Evolutionary conservation across 2,797 vertebrate genomes (phyloP).

Genomic region (Tinamus major): DNA sequence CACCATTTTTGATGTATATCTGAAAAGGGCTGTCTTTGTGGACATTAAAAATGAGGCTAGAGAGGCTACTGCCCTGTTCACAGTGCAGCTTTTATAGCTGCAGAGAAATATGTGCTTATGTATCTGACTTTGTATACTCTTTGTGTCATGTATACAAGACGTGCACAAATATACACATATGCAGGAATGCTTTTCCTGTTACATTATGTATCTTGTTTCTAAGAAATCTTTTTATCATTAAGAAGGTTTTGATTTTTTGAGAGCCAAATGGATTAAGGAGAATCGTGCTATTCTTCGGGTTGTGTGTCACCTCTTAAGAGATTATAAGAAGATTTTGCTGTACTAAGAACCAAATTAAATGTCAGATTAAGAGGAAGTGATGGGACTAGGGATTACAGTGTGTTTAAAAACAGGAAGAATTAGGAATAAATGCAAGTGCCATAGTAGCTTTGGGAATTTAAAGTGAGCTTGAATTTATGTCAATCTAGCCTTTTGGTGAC

Average conservation of each 20-base stretch:
- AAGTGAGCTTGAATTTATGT: not conserved
- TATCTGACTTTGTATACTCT: not conserved
- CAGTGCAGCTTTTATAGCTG: not conserved
- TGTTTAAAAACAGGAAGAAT: not conserved
- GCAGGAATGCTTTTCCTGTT: not conserved
- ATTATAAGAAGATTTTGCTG: not conserved
- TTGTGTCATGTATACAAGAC: not conserved
- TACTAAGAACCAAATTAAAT: not conserved
- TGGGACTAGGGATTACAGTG: not conserved
- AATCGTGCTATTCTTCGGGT: not conserved
- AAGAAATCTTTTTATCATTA: not conserved
- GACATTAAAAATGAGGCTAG: not conserved
- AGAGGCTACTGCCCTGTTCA: not conserved
- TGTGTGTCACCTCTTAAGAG: not conserved
- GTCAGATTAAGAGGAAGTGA: not conserved
- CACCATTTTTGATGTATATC: accelerated
- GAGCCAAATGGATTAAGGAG: not conserved
- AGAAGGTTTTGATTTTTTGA: not conserved
- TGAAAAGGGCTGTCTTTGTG: not conserved
- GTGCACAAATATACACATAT: not conserved
- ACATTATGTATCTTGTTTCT: not conserved
- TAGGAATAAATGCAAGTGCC: not conserved
- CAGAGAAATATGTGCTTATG: not conserved
- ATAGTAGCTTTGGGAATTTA: not conserved
- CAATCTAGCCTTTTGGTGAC: not conserved